Evolutionary conservation across 1,140 invertebrate genomes (phyloP).

Genomic region (Ladona fulva): DNA sequence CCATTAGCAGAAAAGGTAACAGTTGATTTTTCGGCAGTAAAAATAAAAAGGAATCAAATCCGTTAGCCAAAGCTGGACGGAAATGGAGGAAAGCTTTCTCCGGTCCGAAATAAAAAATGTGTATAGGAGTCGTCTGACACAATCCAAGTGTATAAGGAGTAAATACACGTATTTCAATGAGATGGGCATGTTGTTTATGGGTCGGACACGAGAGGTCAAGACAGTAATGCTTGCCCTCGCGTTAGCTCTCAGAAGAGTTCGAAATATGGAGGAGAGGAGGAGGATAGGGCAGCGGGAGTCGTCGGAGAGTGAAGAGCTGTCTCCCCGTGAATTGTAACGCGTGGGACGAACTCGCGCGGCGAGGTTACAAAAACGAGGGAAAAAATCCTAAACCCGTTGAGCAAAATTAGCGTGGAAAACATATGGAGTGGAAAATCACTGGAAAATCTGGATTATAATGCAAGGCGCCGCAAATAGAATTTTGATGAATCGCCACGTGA

Average conservation of each 20-base stretch:
- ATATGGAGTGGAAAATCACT: background rate
- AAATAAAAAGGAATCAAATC: no score
- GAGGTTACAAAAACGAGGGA: background rate
- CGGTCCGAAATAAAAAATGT: background rate
- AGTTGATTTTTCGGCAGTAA: background rate
- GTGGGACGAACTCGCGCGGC: background rate
- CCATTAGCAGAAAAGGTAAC: background rate
- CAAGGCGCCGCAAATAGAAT: background rate
- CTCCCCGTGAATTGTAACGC: background rate
- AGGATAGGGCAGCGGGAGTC: background rate
- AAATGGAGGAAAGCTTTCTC: background rate
- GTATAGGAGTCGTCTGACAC: background rate
- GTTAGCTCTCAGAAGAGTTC: background rate
- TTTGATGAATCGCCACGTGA: background rate
- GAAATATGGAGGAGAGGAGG: background rate
- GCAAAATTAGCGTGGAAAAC: background rate
- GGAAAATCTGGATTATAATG: background rate
- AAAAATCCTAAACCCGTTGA: background rate
- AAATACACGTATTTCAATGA: background rate
- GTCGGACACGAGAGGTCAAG: background rate
- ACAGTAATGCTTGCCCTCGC: background rate
- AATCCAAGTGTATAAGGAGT: background rate
- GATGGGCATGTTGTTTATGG: background rate
- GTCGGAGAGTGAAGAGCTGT: background rate
- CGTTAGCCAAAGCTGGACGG: no score